Percentiles rank a stretch among this genome's conserved stretches.
These are phyloP conservation scores for Rhopilema esculentum DNA, from an alignment of 30 jellyfish, hydroid and myxozoan species.

Conservation along the genomic window DNA sequence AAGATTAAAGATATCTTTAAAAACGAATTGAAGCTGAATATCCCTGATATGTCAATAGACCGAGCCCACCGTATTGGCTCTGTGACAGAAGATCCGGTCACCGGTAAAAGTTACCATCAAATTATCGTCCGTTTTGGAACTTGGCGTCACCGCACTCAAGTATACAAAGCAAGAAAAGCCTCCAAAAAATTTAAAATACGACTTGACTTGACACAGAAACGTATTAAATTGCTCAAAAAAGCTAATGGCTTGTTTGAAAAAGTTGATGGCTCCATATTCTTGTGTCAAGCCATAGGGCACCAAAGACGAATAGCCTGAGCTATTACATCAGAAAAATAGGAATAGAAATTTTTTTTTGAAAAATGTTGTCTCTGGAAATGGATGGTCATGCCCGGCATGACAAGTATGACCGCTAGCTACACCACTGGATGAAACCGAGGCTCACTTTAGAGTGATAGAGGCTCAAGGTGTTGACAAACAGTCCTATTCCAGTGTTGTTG, in stretches of 20 bases:
- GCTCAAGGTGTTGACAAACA: constrained; percentile 40
- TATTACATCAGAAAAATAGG: no score
- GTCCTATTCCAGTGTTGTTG: constrained; percentile 35
- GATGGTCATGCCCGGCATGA: no score
- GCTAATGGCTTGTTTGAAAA: no score
- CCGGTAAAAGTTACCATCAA: constrained; percentile 7
- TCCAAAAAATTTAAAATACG: neutral
- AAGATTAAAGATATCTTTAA: neutral
- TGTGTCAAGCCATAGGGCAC: no score
- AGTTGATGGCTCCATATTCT: no score
- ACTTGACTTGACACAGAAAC: neutral
- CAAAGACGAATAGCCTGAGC: no score
- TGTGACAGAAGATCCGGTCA: neutral
- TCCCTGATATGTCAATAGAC: neutral
- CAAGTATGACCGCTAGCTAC: no score
- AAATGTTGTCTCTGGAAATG: no score
- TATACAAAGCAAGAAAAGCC: neutral
- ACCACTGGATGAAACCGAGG: constrained; percentile 41
- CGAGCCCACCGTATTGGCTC: constrained; percentile 5
- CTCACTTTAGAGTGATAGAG: constrained; percentile 35
- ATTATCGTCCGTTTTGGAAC: neutral
- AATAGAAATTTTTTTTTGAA: no score
- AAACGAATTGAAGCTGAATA: neutral
- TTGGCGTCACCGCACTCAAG: neutral
- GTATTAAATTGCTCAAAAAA: neutral